Evolutionary conservation across 2,888 invertebrate genomes (phyloP), one percentile per base, ranked within the genome.

Genomic region (Idaea dimidiata): DNA sequence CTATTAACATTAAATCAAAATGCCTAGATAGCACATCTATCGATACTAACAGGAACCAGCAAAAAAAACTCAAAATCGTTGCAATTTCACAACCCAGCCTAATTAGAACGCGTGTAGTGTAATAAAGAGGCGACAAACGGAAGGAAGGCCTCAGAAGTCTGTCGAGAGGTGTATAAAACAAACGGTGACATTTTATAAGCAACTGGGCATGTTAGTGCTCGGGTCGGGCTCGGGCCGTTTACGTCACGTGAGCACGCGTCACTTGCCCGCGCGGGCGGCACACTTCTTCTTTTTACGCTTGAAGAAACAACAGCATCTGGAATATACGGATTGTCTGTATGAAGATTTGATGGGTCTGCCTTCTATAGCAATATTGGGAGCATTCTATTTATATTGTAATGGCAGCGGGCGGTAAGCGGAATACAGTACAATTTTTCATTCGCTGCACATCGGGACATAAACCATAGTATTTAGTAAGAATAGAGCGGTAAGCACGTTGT

Each of bases 261-360:
- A 97, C 95, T 97, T 97, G 93, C 96, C 96, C 87, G 96, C 96
- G 86, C 97, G 95, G 74, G 96, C 95, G 87, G 96, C 91, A 70
- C 93, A 96, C 96, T 98, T 98, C 96, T 99, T 99, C 97, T 98
- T 98, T 97, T 98, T 98, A 92, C 98, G 96, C 93, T 98, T 98
- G 95, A 98, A 98, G 95, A 99, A 99, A 94, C 98, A 99, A 94
- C 99, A 99, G 95, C 99, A 99, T 94, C 98, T 98, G 93, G 87
- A 95, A 94, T 88, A 92, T 69, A 91, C 88, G 70, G 91, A 92
- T 93, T 92, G 91, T 79, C 91, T 92, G 84, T 84, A 92, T 91
- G 91, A 92, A 84, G 91, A 91, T 91, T 81, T 89, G 88, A 89
- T 84, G 86, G 86, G 87, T 91, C 91, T 91, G 91, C 82, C 91